Conservation (phyloP, 2,797 vertebrate species). For the Philypnodon macrostomus region DNA sequence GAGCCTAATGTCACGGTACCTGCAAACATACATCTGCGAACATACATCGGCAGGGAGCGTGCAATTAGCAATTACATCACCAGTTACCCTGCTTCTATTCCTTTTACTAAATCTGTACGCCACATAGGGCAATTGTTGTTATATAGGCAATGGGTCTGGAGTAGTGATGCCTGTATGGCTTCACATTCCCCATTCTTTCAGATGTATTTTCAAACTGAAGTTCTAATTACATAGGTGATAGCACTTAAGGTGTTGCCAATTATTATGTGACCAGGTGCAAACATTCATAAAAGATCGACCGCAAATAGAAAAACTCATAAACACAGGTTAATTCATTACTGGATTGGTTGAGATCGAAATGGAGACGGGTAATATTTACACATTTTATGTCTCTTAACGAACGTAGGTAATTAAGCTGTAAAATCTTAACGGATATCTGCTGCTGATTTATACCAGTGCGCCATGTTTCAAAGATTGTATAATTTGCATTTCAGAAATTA, state of each 20-base stretch:
- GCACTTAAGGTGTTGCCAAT: conserved; percentile 55
- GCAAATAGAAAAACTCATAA: conserved; percentile 43
- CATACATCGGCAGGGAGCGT: conserved; percentile 1
- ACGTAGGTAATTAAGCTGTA: conserved; percentile 58
- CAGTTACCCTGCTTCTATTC: conserved; percentile 13
- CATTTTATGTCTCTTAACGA: conserved; percentile 60
- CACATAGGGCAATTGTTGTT: conserved; percentile 28
- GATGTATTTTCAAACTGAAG: conserved; percentile 45
- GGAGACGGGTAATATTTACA: conserved; percentile 46
- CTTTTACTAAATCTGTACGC: conserved; percentile 26
- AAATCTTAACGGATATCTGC: conserved; percentile 37
- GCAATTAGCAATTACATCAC: conserved; percentile 29
- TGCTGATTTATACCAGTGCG: conserved; percentile 68
- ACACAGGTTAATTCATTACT: conserved; percentile 59
- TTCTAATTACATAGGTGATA: conserved; percentile 64
- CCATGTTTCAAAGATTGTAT: too few species aligned
- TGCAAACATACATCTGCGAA: too few species aligned
- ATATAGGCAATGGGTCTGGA: conserved; percentile 26
- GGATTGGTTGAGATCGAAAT: conserved; percentile 36
- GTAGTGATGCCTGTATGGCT: conserved; percentile 42
- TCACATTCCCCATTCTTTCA: conserved; percentile 49
- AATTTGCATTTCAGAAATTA: too few species aligned
- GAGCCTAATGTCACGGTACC: too few species aligned
- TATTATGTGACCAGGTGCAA: conserved; percentile 60
- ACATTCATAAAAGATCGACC: conserved; percentile 55